Conservation (phyloP, 92 coral and sea anemone genomes). For the Pocillopora meandrina region DNA sequence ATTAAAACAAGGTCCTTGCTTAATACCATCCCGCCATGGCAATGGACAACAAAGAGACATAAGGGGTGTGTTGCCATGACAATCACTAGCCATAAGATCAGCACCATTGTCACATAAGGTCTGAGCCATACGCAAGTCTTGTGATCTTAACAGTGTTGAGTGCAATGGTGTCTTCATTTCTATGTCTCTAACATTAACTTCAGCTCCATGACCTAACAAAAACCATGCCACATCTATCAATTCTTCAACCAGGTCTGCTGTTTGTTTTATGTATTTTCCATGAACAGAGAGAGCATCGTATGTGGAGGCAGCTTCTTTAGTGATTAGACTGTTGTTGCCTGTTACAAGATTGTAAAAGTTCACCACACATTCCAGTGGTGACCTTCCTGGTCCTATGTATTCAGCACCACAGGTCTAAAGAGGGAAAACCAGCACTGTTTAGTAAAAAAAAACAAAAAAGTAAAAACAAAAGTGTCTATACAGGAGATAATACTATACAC, state of each 20-base stretch:
- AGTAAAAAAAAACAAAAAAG: neutral
- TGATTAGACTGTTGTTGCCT: constrained; percentile 35
- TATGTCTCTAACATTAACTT: constrained; percentile 75
- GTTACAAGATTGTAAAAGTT: constrained; percentile 74
- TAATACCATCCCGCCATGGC: constrained; percentile 75
- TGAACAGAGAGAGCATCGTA: constrained; percentile 42
- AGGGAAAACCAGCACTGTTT: neutral
- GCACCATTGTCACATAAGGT: constrained; percentile 83
- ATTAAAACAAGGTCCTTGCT: constrained; percentile 71
- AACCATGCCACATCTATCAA: constrained; percentile 70
- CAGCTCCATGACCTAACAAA: constrained; percentile 81
- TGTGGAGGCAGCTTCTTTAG: constrained; percentile 31
- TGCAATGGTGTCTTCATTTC: constrained; percentile 84
- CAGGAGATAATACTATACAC: neutral
- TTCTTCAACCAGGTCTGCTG: constrained; percentile 72
- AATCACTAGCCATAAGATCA: constrained; percentile 70
- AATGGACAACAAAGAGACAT: constrained; percentile 86
- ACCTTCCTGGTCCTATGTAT: constrained; percentile 80
- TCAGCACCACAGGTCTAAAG: constrained; percentile 80
- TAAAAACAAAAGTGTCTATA: neutral
- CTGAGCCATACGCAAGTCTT: constrained; percentile 78
- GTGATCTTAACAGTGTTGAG: constrained; percentile 68
- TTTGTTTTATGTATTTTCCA: constrained; percentile 33
- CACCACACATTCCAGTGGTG: constrained; percentile 79
- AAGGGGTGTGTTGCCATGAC: constrained; percentile 84